Evolutionary conservation across 2,113 vertebrate species (phyloP).

Genomic region (Neogale vison): DNA sequence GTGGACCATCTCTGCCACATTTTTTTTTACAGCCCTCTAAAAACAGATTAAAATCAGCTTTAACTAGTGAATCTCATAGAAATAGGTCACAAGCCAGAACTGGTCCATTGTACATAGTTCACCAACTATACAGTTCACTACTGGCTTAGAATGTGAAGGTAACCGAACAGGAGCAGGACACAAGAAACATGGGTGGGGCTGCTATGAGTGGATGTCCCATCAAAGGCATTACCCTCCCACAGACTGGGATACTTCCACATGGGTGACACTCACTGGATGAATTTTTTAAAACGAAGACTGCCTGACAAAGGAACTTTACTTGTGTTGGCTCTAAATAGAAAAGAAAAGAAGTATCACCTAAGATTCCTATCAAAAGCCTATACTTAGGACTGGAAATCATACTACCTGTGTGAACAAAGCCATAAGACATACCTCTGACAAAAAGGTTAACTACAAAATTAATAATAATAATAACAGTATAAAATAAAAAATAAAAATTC

Average conservation of each 20-base stretch:
- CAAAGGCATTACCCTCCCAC: background rate
- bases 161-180: background rate
- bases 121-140: background rate
- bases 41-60: constrained; percentile 7
- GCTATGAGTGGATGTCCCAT: background rate
- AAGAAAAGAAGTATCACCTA: background rate
- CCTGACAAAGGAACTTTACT: background rate
- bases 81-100: background rate
- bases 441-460: background rate
- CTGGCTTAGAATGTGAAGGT: background rate
- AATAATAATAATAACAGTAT: too few species aligned
- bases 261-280: background rate
- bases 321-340: background rate
- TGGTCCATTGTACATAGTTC: background rate
- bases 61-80: background rate
- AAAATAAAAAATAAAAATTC: background rate
- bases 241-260: background rate
- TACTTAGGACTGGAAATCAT: background rate
- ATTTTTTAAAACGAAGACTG: background rate
- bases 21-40: background rate
- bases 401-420: background rate
- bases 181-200: background rate
- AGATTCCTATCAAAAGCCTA: background rate
- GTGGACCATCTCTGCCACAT: background rate
- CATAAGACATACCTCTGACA: background rate